Conservation (phyloP, 2,113 vertebrate species). For the Forbesichthys papilliferus region DNA sequence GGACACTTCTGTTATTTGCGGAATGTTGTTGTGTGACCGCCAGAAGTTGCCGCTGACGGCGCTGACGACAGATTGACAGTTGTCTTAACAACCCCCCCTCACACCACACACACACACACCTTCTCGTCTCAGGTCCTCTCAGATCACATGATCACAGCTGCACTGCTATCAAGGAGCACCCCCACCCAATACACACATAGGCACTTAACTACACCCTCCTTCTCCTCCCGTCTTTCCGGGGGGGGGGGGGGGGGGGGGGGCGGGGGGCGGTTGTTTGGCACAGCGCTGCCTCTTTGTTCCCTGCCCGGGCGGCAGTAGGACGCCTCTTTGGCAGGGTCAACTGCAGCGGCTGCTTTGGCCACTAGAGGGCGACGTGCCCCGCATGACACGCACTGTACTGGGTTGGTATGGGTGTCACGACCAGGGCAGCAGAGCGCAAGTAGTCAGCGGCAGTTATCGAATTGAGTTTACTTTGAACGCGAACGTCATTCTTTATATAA, state of each 20-base stretch:
- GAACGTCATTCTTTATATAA: slow-evolving; percentile 19
- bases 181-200: slow-evolving; percentile 1
- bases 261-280: slow-evolving; percentile 57
- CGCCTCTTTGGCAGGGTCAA: slow-evolving; percentile 55
- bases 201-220: neutral
- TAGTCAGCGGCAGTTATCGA: neutral
- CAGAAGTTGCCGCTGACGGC: slow-evolving; percentile 51
- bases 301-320: slow-evolving; percentile 50
- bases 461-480: slow-evolving; percentile 6
- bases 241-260: slow-evolving; percentile 40
- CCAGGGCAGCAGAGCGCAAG: neutral
- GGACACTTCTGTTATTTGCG: slow-evolving; percentile 31
- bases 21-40: slow-evolving; percentile 47
- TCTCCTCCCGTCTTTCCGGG: slow-evolving; percentile 15
- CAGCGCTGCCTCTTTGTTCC: slow-evolving; percentile 67
- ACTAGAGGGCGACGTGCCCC: slow-evolving; percentile 66
- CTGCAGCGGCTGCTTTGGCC: slow-evolving; percentile 51
- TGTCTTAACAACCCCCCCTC: slow-evolving; percentile 55
- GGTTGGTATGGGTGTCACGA: neutral
- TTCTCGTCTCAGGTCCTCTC: slow-evolving; percentile 20
- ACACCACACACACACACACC: neutral
- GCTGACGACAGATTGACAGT: slow-evolving; percentile 67
- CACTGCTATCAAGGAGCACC: slow-evolving; percentile 32
- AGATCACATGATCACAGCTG: slow-evolving; percentile 51
- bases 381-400: slow-evolving; percentile 10